Evolutionary conservation across 2,113 vertebrate genomes (phyloP).

Genomic region (Clupea harengus): DNA sequence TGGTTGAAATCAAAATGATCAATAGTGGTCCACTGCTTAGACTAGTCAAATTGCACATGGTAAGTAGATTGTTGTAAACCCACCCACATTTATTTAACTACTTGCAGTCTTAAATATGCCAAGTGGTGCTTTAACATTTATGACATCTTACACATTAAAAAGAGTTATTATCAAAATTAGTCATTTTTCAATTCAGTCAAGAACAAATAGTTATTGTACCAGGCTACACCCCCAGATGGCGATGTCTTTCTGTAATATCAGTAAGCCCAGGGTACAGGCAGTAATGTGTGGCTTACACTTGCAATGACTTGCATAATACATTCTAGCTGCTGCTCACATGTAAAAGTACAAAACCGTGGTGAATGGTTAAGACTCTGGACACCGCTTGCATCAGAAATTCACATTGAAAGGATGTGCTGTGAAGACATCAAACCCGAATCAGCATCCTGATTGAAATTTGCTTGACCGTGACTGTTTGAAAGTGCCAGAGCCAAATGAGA

Average conservation of each 20-base stretch:
- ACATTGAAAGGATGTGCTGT: not conserved
- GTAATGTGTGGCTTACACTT: not conserved
- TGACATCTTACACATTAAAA: not conserved
- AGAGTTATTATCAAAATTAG: not conserved
- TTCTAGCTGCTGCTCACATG: not conserved
- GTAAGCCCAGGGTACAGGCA: not conserved
- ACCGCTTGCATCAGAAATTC: not conserved
- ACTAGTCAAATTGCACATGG: not conserved
- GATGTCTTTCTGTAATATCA: not conserved
- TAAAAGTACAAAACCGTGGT: not conserved
- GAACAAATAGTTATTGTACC: not conserved
- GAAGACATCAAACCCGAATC: not conserved
- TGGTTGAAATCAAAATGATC: not conserved
- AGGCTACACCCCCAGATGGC: not conserved
- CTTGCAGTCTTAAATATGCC: not conserved
- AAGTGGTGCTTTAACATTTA: not conserved
- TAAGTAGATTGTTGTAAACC: not conserved
- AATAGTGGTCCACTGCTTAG: not conserved
- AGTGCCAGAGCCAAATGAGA: not conserved
- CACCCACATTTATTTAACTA: not conserved
- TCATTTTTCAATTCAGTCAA: not conserved
- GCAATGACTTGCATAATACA: slow-evolving; percentile 14
- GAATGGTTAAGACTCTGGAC: not conserved
- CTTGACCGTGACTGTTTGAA: not conserved
- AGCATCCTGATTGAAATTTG: not conserved